phyloP scores from a whole-genome alignment of 92 coral and sea anemone genomes.

The Umimayanthus chanpuru region DNA sequence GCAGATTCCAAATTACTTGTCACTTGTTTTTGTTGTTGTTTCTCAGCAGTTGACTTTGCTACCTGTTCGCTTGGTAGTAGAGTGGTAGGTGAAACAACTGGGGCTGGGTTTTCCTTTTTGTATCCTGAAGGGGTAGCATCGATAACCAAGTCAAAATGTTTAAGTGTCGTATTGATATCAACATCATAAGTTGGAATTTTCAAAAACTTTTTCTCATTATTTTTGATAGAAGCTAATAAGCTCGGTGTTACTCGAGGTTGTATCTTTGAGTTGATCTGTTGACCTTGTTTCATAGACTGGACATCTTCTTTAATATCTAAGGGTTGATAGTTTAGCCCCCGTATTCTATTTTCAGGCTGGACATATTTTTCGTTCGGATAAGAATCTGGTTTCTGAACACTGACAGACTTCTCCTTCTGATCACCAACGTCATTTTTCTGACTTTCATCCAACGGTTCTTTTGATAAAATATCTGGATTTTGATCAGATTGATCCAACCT shows the following conservation, averaged over 20 bases:
- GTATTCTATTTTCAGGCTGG: not conserved
- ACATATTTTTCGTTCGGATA: not conserved
- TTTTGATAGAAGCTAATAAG: not conserved
- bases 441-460: not conserved
- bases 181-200: constrained; percentile 3
- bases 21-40: not conserved
- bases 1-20: not conserved
- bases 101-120: not conserved
- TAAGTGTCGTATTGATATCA: not conserved
- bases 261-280: not conserved
- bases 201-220: not conserved
- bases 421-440: not conserved
- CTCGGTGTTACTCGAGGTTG: not conserved
- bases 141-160: constrained; percentile 5
- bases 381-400: not conserved
- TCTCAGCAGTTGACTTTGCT: not conserved
- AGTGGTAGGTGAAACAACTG: not conserved
- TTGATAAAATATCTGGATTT: not conserved
- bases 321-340: not conserved
- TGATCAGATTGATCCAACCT: not conserved
- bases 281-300: not conserved
- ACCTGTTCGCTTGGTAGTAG: not conserved
- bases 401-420: not conserved
- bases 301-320: not conserved
- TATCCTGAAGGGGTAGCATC: not conserved